Conservation (phyloP, 2,113 vertebrate genomes). For the Orthonyx spaldingii region DNA sequence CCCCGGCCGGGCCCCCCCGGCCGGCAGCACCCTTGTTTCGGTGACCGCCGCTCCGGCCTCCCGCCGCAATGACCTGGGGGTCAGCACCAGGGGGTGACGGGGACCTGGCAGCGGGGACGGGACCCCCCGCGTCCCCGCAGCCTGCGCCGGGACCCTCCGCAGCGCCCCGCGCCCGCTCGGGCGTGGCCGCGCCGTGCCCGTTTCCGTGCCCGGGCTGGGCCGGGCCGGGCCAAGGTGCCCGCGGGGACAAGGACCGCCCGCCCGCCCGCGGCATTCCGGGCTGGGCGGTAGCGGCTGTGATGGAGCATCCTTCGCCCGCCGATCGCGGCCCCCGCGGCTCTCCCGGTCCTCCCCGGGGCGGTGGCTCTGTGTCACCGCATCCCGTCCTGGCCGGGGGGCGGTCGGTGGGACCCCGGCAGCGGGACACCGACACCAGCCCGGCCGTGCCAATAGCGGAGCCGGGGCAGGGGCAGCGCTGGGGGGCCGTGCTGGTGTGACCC, state of each 20-base stretch:
- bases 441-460: fast-evolving
- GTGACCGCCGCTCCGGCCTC: not conserved
- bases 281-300: not conserved
- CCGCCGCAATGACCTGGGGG: not conserved
- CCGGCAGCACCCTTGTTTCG: not conserved
- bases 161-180: not conserved
- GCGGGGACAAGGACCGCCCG: not conserved
- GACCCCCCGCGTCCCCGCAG: not conserved
- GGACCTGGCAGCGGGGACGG: not conserved
- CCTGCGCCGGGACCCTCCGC: not conserved
- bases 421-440: not conserved
- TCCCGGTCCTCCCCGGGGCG: not conserved
- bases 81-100: not conserved
- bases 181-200: not conserved
- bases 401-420: not conserved
- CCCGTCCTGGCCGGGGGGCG: not conserved
- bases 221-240: not conserved
- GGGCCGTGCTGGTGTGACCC: fast-evolving
- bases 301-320: not conserved
- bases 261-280: not conserved
- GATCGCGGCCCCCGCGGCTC: not conserved
- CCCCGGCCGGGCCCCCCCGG: too few relatives aligned
- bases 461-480: not conserved
- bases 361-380: not conserved
- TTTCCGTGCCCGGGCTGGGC: not conserved